Percentiles rank a stretch among this genome's conserved stretches.
Conservation (phyloP, 2,888 invertebrate genomes). For the Papilio gigon region DNA sequence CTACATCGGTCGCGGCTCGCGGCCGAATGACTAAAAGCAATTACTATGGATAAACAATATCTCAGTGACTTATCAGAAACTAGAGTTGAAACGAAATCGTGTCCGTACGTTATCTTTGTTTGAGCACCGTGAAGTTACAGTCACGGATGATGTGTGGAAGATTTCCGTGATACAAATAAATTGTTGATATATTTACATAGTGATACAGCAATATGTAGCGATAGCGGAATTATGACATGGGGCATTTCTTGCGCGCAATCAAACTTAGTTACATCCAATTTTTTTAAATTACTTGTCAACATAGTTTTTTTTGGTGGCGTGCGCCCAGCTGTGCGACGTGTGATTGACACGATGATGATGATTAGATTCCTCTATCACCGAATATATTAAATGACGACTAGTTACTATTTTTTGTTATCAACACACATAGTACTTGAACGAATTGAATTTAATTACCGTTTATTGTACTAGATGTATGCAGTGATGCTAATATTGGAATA, state of each 20-base stretch:
- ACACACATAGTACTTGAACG: neutral
- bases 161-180: slow-evolving; percentile 3
- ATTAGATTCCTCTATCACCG: neutral
- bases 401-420: neutral
- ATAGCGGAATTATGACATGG: no score
- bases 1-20: slow-evolving; percentile 4
- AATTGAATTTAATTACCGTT: neutral
- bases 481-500: no score
- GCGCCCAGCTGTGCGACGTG: no score
- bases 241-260: no score
- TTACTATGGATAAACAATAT: slow-evolving; percentile 4
- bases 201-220: neutral
- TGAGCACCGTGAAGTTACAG: neutral
- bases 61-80: slow-evolving; percentile 4
- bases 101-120: slow-evolving; percentile 7
- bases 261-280: no score
- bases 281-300: neutral
- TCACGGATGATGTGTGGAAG: neutral
- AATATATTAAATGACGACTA: neutral
- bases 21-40: neutral
- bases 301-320: no score
- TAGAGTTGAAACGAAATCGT: slow-evolving; percentile 10
- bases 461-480: neutral
- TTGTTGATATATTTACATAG: neutral
- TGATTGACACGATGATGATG: no score